These are phyloP conservation scores for Dolichoris vasculosae DNA, from an alignment of 1,140 invertebrate genomes.

Conservation along the genomic window DNA sequence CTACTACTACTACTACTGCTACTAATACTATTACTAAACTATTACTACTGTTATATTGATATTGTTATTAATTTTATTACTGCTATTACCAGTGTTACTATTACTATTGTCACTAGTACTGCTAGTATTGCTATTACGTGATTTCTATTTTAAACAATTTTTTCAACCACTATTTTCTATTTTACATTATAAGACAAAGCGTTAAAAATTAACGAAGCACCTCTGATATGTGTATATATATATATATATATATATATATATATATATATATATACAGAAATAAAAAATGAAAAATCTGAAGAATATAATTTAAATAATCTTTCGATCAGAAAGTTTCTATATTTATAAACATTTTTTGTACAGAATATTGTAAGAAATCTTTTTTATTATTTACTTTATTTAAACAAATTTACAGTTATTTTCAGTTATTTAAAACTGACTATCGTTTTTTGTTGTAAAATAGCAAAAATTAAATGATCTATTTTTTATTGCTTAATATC, in stretches of 20 bases:
- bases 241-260: no score
- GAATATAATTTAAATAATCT: neutral
- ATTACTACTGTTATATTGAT: neutral
- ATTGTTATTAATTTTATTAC: no score
- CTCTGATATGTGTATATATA: conserved; percentile 21
- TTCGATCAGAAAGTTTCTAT: neutral
- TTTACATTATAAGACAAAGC: neutral
- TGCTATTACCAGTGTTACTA: neutral
- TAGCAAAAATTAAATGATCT: no score
- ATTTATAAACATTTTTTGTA: neutral
- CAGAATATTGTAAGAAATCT: neutral
- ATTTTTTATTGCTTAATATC: no score
- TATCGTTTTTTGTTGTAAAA: no score
- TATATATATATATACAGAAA: conserved; percentile 1
- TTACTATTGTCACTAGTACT: neutral
- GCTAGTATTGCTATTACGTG: neutral
- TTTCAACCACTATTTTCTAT: neutral
- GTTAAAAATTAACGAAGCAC: conserved; percentile 23
- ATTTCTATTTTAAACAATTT: neutral
- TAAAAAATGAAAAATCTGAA: neutral
- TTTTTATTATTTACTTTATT: neutral
- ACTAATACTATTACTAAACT: neutral
- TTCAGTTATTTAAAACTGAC: no score
- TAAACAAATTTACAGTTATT: neutral
- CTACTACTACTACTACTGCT: neutral